These are phyloP conservation scores for Cosmia pyralina DNA, from an alignment of 2,888 invertebrate species.

Conservation along the genomic window DNA sequence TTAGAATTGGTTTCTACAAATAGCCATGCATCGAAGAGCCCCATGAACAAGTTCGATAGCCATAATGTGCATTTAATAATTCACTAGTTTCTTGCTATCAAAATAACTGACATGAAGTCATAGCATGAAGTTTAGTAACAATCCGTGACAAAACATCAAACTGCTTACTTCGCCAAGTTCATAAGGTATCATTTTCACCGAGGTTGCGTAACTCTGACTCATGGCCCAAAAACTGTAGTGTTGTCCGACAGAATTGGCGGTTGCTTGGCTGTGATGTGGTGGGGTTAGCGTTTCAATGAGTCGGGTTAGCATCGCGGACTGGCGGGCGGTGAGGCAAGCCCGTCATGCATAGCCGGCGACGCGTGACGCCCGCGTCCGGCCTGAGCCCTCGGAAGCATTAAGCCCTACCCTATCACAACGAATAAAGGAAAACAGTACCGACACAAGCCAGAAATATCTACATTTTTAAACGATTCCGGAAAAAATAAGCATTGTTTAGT, in stretches of 20 bases:
- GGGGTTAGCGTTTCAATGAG: slow-evolving; percentile 66
- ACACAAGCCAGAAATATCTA: slow-evolving; percentile 14
- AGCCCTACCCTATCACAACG: slow-evolving; percentile 74
- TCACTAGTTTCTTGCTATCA: slow-evolving; percentile 2
- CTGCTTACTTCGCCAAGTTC: slow-evolving; percentile 59
- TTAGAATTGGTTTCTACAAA: neutral
- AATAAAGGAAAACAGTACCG: slow-evolving; percentile 60
- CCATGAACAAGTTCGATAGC: neutral
- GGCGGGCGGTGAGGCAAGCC: slow-evolving; percentile 78
- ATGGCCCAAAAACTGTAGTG: slow-evolving; percentile 65
- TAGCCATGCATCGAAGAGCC: no score
- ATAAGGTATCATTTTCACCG: slow-evolving; percentile 66
- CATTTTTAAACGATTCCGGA: slow-evolving; percentile 2
- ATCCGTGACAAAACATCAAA: slow-evolving; percentile 50
- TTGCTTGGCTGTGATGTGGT: slow-evolving; percentile 52
- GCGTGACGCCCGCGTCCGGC: slow-evolving; percentile 87
- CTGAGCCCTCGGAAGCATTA: slow-evolving; percentile 82
- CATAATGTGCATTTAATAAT: neutral
- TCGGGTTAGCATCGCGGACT: slow-evolving; percentile 61
- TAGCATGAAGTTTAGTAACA: slow-evolving; percentile 38
- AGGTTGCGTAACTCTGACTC: slow-evolving; percentile 67
- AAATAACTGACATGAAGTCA: slow-evolving; percentile 22
- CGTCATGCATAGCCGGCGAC: slow-evolving; percentile 83
- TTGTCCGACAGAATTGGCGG: slow-evolving; percentile 55
- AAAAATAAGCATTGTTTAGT: neutral